Percentiles rank a stretch among this genome's conserved stretches.
phyloP scores from a whole-genome alignment of 2,797 vertebrate genomes.

The Rachycentron canadum region DNA sequence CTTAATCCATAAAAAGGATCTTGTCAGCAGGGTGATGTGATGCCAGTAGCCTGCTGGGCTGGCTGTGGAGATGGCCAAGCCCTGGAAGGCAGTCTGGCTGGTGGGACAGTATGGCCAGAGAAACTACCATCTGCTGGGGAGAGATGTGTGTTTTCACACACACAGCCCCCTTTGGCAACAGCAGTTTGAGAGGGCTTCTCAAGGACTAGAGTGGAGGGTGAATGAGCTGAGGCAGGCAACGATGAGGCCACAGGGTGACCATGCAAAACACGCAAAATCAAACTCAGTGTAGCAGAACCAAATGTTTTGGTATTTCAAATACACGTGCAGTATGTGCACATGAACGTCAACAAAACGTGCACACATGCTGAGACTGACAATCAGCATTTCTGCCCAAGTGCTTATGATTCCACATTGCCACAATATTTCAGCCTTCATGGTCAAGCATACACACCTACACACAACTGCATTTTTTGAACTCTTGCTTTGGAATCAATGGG shows the following conservation, averaged over 20 bases:
- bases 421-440: conserved; percentile 12
- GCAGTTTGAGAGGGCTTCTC: conserved; percentile 72
- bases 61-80: conserved; percentile 73
- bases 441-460: not conserved
- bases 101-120: conserved; percentile 81
- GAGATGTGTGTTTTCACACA: conserved; percentile 76
- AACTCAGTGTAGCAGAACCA: conserved; percentile 16
- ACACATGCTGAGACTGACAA: not conserved
- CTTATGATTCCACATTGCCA: not conserved
- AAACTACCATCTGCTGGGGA: conserved; percentile 86
- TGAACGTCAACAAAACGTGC: not conserved
- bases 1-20: conserved; percentile 79
- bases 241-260: conserved; percentile 63
- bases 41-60: conserved; percentile 80
- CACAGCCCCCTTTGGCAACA: conserved; percentile 71
- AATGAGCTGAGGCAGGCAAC: conserved; percentile 52
- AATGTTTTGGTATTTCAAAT: conserved; percentile 28
- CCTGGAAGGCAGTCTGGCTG: conserved; percentile 81
- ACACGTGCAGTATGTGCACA: not conserved
- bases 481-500: not conserved
- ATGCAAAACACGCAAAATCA: conserved; percentile 39
- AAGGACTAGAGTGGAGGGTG: conserved; percentile 68
- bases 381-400: not conserved
- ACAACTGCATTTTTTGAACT: not conserved
- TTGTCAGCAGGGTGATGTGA: conserved; percentile 67